Conservation (phyloP, 2,113 vertebrate genomes). For the Halcyon senegalensis region DNA sequence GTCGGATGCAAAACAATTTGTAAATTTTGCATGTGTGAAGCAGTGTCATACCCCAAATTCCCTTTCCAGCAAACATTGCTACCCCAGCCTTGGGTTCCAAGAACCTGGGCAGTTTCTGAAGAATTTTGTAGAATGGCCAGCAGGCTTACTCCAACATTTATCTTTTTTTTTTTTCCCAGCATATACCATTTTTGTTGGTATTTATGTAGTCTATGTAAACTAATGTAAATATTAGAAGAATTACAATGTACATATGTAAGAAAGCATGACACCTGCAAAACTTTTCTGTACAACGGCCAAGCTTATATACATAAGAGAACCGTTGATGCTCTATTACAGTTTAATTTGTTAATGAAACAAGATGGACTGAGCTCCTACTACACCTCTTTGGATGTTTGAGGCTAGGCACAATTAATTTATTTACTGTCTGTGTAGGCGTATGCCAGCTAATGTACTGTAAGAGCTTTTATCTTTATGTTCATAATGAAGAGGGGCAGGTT, state of each 20-base stretch:
- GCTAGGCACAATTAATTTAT: constrained; percentile 83
- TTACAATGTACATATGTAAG: not conserved
- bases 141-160: not conserved
- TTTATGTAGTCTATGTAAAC: not conserved
- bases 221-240: not conserved
- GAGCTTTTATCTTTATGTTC: constrained; percentile 83
- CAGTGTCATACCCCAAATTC: not conserved
- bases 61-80: not conserved
- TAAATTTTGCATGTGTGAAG: not conserved
- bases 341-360: constrained; percentile 84
- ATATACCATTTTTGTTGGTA: not conserved
- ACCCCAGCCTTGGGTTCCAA: not conserved
- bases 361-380: constrained; percentile 69
- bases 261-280: not conserved
- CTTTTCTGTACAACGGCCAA: not conserved
- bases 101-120: not conserved
- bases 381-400: constrained; percentile 76
- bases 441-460: constrained; percentile 78
- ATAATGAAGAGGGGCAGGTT: constrained; percentile 79
- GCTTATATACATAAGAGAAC: constrained; percentile 43
- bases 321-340: constrained; percentile 66
- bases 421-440: constrained; percentile 78
- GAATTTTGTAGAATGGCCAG: not conserved
- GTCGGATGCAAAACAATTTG: not conserved
- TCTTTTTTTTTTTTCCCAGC: not conserved